Evolutionary conservation across 2,113 vertebrate species (phyloP), one percentile per base, ranked within the genome.

Genomic region (Elgaria multicarinata): DNA sequence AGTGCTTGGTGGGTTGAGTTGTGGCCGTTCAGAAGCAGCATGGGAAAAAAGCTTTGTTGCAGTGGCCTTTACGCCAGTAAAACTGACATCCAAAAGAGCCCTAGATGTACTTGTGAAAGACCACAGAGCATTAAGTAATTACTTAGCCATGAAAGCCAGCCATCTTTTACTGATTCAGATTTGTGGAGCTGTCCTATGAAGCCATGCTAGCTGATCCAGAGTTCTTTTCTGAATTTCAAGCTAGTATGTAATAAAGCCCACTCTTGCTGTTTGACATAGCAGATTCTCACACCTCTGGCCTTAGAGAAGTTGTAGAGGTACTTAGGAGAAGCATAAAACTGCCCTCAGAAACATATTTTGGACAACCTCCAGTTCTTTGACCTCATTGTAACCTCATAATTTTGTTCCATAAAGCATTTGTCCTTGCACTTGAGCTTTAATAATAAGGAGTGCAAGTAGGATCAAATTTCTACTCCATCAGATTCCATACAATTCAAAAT

Each of bases 271-370:
- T 72, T 85, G 33, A 86, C 13, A 42, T 31, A 76, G 71, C 76
- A 75, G 53, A 62, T 62, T 76, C 5, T 76, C 26, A 50, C 72
- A 86, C 71, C 46, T 64, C 36, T 86, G 72, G 72, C 53, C 71
- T 86, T 58, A 76, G 50, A 58, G 5, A 10, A 76, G 53, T 36
- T 86, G 26, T 36, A 86, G 36, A 86, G 39, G 85, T 22, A 42
- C 26, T 86, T 16, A 6, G 72, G 39, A 42, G 53, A 76, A 86
- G n/a, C 55, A 62, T 76, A 74, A 72, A 85, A 36, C 69, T 85
- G 83, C 83, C 39, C 53, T 86, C 71, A 75, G 36, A 76, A 76
- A 86, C 62, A 42, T 76, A 86, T 62, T 86, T 86, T 86, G 85
- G 71, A 86, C 50, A 62, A 33, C 76, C 72, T 86, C 72, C 85